Conservation (phyloP, 2,797 vertebrate genomes). For the Anabacerthia variegaticeps region DNA sequence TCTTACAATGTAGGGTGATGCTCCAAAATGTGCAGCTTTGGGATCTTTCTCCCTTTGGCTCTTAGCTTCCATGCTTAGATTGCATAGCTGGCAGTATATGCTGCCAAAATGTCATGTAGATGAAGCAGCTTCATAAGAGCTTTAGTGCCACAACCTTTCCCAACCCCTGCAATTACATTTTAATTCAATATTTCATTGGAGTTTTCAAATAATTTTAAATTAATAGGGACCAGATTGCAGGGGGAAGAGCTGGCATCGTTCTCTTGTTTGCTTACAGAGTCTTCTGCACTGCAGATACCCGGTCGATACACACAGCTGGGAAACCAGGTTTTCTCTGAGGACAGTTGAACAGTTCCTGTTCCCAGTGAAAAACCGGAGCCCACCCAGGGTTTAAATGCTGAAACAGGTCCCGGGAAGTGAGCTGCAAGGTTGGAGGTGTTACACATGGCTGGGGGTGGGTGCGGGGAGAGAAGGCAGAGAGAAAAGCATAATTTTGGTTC, state of each 20-base stretch:
- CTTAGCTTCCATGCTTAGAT: background rate
- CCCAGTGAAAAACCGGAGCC: background rate
- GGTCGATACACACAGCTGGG: background rate
- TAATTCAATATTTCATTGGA: conserved; percentile 69
- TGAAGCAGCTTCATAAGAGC: conserved; percentile 39
- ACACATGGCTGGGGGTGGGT: rapidly evolving
- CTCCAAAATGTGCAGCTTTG: background rate
- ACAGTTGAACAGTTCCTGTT: background rate
- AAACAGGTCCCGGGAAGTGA: background rate
- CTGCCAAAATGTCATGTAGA: conserved; percentile 47
- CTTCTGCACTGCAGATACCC: conserved; percentile 33
- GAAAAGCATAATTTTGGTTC: background rate
- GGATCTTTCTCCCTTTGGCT: background rate
- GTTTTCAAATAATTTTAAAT: conserved; percentile 67
- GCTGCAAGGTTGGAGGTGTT: background rate
- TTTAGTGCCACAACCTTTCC: conserved; percentile 58
- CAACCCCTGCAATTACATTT: conserved; percentile 59
- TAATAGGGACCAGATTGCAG: conserved; percentile 62
- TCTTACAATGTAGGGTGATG: background rate
- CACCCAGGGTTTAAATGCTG: background rate
- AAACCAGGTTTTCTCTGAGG: conserved; percentile 1
- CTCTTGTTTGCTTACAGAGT: conserved; percentile 7
- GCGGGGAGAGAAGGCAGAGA: background rate
- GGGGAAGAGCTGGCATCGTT: conserved; percentile 22
- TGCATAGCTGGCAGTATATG: conserved; percentile 27